phyloP scores from a whole-genome alignment of 2,113 vertebrate genomes.

The Percopsis transmontana region DNA sequence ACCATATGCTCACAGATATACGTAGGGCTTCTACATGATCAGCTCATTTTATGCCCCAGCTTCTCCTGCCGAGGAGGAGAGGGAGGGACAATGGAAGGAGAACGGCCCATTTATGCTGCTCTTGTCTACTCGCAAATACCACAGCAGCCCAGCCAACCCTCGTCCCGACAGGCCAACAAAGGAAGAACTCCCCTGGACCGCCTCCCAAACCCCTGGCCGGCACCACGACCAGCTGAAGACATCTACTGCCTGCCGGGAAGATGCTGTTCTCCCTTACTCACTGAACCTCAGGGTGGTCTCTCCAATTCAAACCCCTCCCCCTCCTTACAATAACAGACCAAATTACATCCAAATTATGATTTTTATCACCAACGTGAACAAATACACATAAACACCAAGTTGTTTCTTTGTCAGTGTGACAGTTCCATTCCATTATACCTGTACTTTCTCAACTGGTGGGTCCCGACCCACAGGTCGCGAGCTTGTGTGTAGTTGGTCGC shows the following conservation, averaged over 20 bases:
- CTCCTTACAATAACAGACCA: background rate
- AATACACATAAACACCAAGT: background rate
- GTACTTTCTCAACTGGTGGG: background rate
- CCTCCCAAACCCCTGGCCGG: conserved; percentile 13
- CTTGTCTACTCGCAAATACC: conserved; percentile 57
- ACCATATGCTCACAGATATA: conserved; percentile 30
- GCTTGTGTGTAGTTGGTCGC: too few relatives aligned
- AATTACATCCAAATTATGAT: conserved; percentile 16
- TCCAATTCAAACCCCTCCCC: conserved; percentile 20
- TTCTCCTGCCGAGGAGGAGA: conserved; percentile 29
- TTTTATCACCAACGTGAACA: conserved; percentile 2
- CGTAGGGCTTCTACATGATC: conserved; percentile 30
- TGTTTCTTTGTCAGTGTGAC: background rate
- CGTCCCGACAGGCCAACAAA: conserved; percentile 34
- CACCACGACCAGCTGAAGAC: conserved; percentile 9
- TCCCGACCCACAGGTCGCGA: too few relatives aligned
- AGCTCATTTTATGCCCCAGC: conserved; percentile 38
- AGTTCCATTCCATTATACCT: conserved; percentile 1
- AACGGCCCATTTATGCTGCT: conserved; percentile 59
- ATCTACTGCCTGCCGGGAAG: conserved; percentile 19
- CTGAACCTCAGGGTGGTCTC: conserved; percentile 33
- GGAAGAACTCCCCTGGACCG: conserved; percentile 25
- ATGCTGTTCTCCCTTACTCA: conserved; percentile 27
- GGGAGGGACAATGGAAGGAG: conserved; percentile 28
- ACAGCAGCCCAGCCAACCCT: conserved; percentile 21